Evolutionary conservation across 2,888 invertebrate species (phyloP).

Genomic region (Ormyrus pomaceus): DNA sequence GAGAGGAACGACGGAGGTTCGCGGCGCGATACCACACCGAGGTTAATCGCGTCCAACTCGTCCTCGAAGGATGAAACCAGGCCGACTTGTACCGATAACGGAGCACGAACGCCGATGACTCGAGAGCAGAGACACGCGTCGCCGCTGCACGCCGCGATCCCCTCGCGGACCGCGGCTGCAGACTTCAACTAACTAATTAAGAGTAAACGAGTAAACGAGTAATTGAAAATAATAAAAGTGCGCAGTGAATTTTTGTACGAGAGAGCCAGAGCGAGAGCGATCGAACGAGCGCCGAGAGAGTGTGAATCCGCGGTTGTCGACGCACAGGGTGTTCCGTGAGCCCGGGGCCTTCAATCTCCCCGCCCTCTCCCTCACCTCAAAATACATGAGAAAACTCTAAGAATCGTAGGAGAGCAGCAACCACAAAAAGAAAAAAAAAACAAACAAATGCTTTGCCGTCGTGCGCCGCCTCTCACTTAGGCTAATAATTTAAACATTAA

Average conservation of each 20-base stretch:
- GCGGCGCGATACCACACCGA: slow-evolving; percentile 8
- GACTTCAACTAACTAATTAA: background rate
- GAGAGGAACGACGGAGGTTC: background rate
- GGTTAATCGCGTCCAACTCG: background rate
- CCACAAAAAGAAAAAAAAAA: too few relatives aligned
- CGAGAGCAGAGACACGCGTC: background rate
- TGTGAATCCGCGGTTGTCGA: slow-evolving; percentile 67
- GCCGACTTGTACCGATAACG: background rate
- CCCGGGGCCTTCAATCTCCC: slow-evolving; percentile 63
- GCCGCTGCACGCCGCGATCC: background rate
- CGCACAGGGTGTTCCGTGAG: slow-evolving; percentile 72
- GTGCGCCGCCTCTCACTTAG: slow-evolving; percentile 75
- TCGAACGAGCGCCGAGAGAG: background rate
- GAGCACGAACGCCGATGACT: background rate
- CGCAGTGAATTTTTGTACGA: background rate
- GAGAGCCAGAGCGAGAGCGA: slow-evolving; percentile 1
- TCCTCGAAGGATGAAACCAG: background rate
- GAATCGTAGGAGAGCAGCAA: background rate
- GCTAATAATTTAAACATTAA: slow-evolving; percentile 75
- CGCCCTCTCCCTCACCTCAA: background rate
- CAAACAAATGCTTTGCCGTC: slow-evolving; percentile 74
- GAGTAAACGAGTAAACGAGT: background rate
- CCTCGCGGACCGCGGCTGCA: too few relatives aligned
- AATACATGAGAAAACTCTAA: background rate
- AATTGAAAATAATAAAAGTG: background rate